These are phyloP conservation scores for Coenobita brevimanus DNA, from an alignment of 1,140 invertebrate genomes.

Conservation along the genomic window DNA sequence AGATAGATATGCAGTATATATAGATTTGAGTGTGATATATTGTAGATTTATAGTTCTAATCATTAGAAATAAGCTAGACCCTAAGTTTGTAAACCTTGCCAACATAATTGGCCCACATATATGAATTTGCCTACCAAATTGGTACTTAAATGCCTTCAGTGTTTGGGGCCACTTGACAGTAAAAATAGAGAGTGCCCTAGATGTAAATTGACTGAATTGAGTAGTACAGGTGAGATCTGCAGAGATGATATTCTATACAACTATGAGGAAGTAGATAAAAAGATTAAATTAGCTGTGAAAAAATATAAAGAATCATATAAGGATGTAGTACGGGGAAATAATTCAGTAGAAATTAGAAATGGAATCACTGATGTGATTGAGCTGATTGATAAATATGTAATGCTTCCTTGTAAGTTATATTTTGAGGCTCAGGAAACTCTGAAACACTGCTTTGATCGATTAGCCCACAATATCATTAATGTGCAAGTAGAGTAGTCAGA, in stretches of 20 bases:
- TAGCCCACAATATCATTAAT: too few relatives aligned
- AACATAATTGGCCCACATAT: constrained; percentile 83
- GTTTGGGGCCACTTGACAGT: constrained; percentile 14
- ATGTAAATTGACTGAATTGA: constrained; percentile 23
- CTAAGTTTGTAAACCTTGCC: constrained; percentile 89
- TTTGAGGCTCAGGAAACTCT: constrained; percentile 66
- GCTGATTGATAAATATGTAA: constrained; percentile 45
- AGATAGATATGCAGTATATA: too few relatives aligned
- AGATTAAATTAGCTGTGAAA: neutral
- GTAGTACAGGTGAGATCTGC: neutral
- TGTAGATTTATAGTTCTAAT: too few relatives aligned
- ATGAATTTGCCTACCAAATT: constrained; percentile 32
- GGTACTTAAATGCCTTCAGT: constrained; percentile 41
- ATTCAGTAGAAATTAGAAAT: constrained; percentile 13
- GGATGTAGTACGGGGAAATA: constrained; percentile 35
- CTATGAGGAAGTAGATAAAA: neutral
- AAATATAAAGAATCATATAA: constrained; percentile 48
- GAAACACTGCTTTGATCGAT: constrained; percentile 64
- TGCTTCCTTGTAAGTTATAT: constrained; percentile 45
- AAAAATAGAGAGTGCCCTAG: constrained; percentile 15
- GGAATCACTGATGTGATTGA: constrained; percentile 34
- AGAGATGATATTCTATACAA: neutral
- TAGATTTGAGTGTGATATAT: too few relatives aligned
- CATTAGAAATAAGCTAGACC: too few relatives aligned
- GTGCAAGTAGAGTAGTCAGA: too few relatives aligned